phyloP scores from a whole-genome alignment of 1,140 invertebrate species.

The Drosophila pandora region DNA sequence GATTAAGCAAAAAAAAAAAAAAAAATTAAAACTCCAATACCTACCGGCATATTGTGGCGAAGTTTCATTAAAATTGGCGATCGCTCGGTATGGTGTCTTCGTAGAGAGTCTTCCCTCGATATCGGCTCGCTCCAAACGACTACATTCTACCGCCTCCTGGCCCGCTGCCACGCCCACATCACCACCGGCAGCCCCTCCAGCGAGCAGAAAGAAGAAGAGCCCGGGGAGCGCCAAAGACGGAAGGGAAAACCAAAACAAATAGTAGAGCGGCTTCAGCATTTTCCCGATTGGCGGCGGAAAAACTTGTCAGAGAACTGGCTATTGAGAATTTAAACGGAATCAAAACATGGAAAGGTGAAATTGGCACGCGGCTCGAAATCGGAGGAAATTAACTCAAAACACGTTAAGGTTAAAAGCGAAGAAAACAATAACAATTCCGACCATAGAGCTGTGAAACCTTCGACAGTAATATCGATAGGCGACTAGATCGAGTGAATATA shows the following conservation, averaged over 20 bases:
- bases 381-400: not conserved
- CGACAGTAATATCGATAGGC: not conserved
- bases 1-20: not conserved
- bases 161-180: slow-evolving; percentile 1
- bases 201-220: slow-evolving; percentile 16
- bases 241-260: slow-evolving; percentile 19
- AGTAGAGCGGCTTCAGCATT: slow-evolving; percentile 45
- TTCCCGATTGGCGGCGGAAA: slow-evolving; percentile 25
- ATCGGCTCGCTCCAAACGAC: slow-evolving; percentile 37
- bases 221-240: not conserved
- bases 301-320: slow-evolving; percentile 47
- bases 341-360: slow-evolving; percentile 50
- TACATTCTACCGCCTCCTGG: slow-evolving; percentile 40
- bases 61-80: slow-evolving; percentile 86
- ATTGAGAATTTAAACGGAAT: slow-evolving; percentile 10
- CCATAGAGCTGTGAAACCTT: not conserved
- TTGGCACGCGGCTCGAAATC: not conserved
- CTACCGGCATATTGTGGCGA: slow-evolving; percentile 85
- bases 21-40: slow-evolving; percentile 11
- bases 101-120: slow-evolving; percentile 84
- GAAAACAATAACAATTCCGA: not conserved
- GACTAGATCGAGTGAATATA: not conserved
- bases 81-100: slow-evolving; percentile 87
- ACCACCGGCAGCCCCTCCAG: not conserved
- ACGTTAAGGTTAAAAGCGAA: not conserved